phyloP scores from a whole-genome alignment of 2,797 vertebrate species.

The Mus minutoides region DNA sequence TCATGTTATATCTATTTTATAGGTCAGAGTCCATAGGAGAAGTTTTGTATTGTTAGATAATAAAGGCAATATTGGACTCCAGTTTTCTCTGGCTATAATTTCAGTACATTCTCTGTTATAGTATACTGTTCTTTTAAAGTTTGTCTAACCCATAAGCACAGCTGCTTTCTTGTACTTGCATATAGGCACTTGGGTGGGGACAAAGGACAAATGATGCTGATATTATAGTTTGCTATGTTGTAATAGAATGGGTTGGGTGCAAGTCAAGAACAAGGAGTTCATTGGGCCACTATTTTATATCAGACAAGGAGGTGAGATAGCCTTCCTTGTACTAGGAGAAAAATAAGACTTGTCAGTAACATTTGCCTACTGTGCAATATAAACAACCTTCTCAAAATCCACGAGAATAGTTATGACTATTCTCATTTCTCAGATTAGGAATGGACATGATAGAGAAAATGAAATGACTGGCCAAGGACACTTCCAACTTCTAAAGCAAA shows the following conservation, averaged over 20 bases:
- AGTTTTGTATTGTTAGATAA: constrained; percentile 13
- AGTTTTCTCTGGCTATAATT: background rate
- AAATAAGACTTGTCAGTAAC: background rate
- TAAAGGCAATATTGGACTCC: background rate
- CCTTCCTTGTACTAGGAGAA: background rate
- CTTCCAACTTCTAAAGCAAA: background rate
- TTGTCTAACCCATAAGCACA: background rate
- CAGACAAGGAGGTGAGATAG: background rate
- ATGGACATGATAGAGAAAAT: background rate
- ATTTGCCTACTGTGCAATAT: background rate
- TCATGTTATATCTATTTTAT: constrained; percentile 32
- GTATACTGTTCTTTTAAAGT: background rate
- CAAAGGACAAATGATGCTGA: constrained; percentile 3
- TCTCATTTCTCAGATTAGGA: constrained; percentile 36
- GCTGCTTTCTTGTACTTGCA: constrained; percentile 22
- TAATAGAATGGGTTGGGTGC: background rate
- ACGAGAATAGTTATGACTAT: background rate
- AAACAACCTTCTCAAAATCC: background rate
- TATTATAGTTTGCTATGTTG: constrained; percentile 19
- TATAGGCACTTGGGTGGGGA: background rate
- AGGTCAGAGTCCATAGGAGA: background rate
- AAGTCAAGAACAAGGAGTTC: background rate
- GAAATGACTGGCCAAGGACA: background rate
- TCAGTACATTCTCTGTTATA: background rate
- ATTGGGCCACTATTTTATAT: background rate